Base-by-base conservation (phyloP, 2,888 invertebrate species). In the Tinea trinotella region DNA sequence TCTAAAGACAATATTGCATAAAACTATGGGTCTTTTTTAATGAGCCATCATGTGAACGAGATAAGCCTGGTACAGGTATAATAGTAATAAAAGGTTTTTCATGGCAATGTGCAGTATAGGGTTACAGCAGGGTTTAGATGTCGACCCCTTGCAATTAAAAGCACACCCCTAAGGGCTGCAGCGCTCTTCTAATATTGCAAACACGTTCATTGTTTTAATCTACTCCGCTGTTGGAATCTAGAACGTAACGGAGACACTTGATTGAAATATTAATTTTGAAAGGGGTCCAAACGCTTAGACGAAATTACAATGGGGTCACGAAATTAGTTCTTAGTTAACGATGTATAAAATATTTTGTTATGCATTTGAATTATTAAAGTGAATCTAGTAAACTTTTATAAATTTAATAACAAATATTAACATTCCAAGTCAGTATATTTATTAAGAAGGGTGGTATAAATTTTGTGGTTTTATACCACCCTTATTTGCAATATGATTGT, bases 131-230 rank as follows among this genome's bases (percentile, higher is more conserved):
- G 50, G 24, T 48, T 48, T 48, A 48, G 55, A 44, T 56, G 59
- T 57, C 57, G 69, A 67, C 72, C 76, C 80, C 78, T 65, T 76
- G 81, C 81, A 83, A 83, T 83, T 82, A 81, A 78, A 80, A 35
- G 53, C 53, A 77, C 77, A 79, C 78, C 74, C 76, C 76, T 67
- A 79, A 82, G 81, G 82, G 82, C 78, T 82, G 82, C 52, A 52
- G 24, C 52, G 35, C 40, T 20, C 65, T 73, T 72, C 75, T 71
- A 61, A 70, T 75, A 83, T 83, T 82, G 75, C 80, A 78, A 77
- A 77, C 83, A 82, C 82, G 81, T 82, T 70, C 81, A 79, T 83
- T 81, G 82, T 82, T 81, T 81, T 81, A 82, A 82, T 82, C 74
- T 76, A 68, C 76, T 74, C 62, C 67, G 65, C 70, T 67, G 66